Evolutionary conservation across 2,797 vertebrate genomes (phyloP).

Genomic region (Gymnocypris eckloni): DNA sequence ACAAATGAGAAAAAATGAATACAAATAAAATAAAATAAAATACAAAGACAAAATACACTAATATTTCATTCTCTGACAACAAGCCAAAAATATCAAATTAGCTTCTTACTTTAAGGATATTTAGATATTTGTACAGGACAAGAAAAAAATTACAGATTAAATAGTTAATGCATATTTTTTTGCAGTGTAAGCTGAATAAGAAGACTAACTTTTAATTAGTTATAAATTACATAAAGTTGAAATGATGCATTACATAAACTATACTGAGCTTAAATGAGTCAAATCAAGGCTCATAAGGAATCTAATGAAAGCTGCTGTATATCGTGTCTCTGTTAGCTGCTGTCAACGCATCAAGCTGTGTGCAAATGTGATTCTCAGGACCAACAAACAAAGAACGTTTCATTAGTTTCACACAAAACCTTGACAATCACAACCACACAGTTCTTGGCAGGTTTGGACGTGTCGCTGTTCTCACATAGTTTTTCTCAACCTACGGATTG

Average conservation of each 20-base stretch:
- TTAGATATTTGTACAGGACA: no score
- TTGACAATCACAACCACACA: background rate
- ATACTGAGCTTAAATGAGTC: background rate
- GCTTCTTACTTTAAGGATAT: background rate
- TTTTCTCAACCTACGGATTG: conserved; percentile 5
- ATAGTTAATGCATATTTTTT: background rate
- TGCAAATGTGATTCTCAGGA: conserved; percentile 49
- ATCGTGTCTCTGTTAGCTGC: conserved; percentile 28
- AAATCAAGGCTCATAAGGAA: background rate
- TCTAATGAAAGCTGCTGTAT: background rate
- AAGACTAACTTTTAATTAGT: background rate
- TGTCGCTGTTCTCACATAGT: conserved; percentile 52
- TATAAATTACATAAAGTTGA: background rate
- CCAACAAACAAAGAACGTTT: conserved; percentile 44
- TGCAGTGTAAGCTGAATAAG: background rate
- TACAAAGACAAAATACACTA: background rate
- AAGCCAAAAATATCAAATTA: background rate
- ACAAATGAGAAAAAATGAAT: background rate
- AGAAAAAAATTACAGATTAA: no score
- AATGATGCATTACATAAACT: background rate
- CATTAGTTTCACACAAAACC: conserved; percentile 50
- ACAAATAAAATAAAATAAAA: background rate
- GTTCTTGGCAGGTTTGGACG: background rate
- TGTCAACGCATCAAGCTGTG: conserved; percentile 44
- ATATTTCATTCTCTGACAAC: background rate